These are phyloP conservation scores for Andricus grossulariae DNA, from an alignment of 1,140 invertebrate species.

Conservation along the genomic window DNA sequence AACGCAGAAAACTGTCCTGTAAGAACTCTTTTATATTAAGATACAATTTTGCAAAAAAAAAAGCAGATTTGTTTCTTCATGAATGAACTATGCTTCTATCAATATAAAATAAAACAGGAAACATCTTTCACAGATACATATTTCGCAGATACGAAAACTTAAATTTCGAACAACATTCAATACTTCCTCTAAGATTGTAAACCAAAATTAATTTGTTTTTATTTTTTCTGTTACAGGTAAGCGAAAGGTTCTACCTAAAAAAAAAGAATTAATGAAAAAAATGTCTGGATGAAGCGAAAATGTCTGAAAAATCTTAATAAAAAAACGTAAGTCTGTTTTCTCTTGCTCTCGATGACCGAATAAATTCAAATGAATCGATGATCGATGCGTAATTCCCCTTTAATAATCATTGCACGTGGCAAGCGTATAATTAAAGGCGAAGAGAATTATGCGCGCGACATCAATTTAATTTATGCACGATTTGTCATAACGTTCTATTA, in stretches of 20 bases:
- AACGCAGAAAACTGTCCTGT: too few species aligned
- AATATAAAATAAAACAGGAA: too few species aligned
- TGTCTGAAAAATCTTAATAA: neutral
- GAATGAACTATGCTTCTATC: too few species aligned
- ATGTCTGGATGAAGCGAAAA: neutral
- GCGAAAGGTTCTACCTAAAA: constrained; percentile 46
- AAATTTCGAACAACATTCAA: too few species aligned
- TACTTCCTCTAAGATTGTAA: neutral
- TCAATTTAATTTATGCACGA: constrained; percentile 69
- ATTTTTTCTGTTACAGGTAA: constrained; percentile 67
- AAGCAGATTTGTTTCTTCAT: too few species aligned
- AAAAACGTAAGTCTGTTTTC: constrained; percentile 15
- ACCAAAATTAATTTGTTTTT: constrained; percentile 32
- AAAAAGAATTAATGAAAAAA: neutral
- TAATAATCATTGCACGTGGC: neutral
- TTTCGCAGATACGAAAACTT: neutral
- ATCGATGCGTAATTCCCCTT: neutral
- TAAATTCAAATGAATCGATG: too few species aligned
- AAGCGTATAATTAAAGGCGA: constrained; percentile 42
- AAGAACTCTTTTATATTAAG: too few species aligned
- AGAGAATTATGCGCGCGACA: constrained; percentile 51
- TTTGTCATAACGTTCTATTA: constrained; percentile 61
- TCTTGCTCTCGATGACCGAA: neutral
- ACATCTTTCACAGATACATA: too few species aligned
- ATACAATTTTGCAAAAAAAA: too few species aligned